Percentiles rank a stretch among this genome's conserved stretches.
These are phyloP conservation scores for Atethmia centrago DNA, from an alignment of 2,888 invertebrate genomes.

Conservation along the genomic window DNA sequence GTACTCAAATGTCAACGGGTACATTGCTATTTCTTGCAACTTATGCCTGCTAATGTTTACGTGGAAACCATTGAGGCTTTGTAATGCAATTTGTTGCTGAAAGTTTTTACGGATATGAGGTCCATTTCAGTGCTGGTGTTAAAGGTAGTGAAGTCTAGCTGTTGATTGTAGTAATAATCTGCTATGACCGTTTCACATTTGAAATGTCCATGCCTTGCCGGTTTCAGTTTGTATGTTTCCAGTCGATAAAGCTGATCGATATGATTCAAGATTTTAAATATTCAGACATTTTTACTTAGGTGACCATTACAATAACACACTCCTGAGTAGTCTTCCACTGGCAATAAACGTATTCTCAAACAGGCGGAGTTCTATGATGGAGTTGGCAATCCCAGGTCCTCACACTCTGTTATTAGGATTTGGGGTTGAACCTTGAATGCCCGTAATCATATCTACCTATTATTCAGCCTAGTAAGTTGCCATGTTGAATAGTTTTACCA, in stretches of 20 bases:
- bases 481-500: neutral
- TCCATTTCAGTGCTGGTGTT: conserved; percentile 11
- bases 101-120: conserved; percentile 38
- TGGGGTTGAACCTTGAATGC: neutral
- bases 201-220: neutral
- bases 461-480: neutral
- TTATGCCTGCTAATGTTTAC: conserved; percentile 51
- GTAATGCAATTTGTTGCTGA: conserved; percentile 32
- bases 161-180: neutral
- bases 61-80: conserved; percentile 32
- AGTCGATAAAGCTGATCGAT: neutral
- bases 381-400: neutral
- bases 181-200: neutral
- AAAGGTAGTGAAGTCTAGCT: conserved; percentile 6
- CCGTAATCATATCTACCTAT: no score
- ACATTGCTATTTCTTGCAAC: conserved; percentile 56
- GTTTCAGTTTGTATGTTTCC: neutral
- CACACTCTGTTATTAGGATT: neutral
- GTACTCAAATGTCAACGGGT: conserved; percentile 60
- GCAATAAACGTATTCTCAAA: neutral
- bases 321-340: neutral
- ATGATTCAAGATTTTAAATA: neutral
- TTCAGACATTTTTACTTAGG: neutral
- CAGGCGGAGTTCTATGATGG: neutral
- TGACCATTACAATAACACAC: neutral